Base-by-base conservation (phyloP, 2,113 vertebrate species). In the Thunnus maccoyii region DNA sequence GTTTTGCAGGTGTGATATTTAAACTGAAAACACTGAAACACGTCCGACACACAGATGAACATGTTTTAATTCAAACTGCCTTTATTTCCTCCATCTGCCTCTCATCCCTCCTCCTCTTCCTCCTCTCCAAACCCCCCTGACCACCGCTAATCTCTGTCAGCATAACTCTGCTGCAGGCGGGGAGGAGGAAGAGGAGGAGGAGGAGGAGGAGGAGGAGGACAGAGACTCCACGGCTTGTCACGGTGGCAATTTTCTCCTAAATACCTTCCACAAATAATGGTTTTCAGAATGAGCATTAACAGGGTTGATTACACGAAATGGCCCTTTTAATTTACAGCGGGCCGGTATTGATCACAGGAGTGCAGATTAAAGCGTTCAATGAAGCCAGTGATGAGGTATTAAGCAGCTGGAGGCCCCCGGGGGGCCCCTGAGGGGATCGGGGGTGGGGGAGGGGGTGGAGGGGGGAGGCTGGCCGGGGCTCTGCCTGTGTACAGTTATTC, bases 321-420 rank as follows among this genome's bases (percentile, higher is more conserved):
- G 97, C 96, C 96, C 96, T 98, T 99, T 99, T 99, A 97, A 99
- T 99, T 99, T 99, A 98, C 97, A 97, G 96, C 96, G 95, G 96
- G 96, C 96, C 96, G 93, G 96, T 99, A 99, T 99, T 98, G 98
- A 99, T 99, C 97, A 99, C 96, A 96, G 95, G 94, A 97, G 97
- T 95, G 97, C 97, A 99, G 98, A 99, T 99, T 99, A 98, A 98
- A 99, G 97, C 97, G 97, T 97, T 99, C 98, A 99, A 99, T 99
- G 98, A 97, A 99, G 98, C 97, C 96, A 91, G 97, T 99, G 98
- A 99, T 99, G 98, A 99, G 98, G 98, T 99, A 99, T 99, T 99
- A 99, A 98, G 94, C 97, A 96, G 96, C 97, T 96, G 96, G 96
- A 96, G 96, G 95, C 97, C 96, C 97, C 96, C 91, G 93, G 96